phyloP scores from a whole-genome alignment of 1,140 invertebrate genomes.

The Drosophila auraria region DNA sequence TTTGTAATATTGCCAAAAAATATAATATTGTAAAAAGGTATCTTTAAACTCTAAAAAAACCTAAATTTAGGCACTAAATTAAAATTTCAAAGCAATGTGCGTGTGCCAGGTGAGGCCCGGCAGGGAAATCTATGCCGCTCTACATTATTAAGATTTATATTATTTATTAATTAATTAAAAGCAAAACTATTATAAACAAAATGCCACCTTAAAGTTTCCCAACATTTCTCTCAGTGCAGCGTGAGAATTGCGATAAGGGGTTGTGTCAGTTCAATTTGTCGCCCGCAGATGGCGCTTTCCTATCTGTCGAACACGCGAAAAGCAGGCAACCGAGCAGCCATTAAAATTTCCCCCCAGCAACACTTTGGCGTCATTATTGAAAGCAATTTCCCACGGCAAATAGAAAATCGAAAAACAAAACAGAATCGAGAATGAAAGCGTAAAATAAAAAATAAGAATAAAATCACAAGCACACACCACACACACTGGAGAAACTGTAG shows the following conservation, averaged over 20 bases:
- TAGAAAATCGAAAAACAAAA: constrained; percentile 59
- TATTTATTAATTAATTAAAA: too few species aligned
- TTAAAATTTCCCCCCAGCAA: constrained; percentile 54
- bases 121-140: too few species aligned
- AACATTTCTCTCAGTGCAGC: constrained; percentile 12
- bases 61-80: too few species aligned
- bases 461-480: constrained; percentile 25
- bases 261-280: constrained; percentile 39
- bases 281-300: constrained; percentile 30
- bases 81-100: too few species aligned
- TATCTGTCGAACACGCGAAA: constrained; percentile 36
- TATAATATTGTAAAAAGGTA: too few species aligned
- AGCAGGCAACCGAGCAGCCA: constrained; percentile 33
- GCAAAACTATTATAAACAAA: too few species aligned
- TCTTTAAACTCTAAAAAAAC: too few species aligned
- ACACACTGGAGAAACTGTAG: not conserved
- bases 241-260: constrained; percentile 25
- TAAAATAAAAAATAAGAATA: constrained; percentile 39
- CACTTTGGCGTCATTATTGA: constrained; percentile 63
- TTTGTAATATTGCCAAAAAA: too few species aligned
- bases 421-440: constrained; percentile 34
- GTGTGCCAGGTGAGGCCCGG: too few species aligned
- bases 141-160: too few species aligned
- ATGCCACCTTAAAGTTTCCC: too few species aligned
- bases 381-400: constrained; percentile 56